Evolutionary conservation across 2,888 invertebrate genomes (phyloP).

Genomic region (Cacoxenus indagator): DNA sequence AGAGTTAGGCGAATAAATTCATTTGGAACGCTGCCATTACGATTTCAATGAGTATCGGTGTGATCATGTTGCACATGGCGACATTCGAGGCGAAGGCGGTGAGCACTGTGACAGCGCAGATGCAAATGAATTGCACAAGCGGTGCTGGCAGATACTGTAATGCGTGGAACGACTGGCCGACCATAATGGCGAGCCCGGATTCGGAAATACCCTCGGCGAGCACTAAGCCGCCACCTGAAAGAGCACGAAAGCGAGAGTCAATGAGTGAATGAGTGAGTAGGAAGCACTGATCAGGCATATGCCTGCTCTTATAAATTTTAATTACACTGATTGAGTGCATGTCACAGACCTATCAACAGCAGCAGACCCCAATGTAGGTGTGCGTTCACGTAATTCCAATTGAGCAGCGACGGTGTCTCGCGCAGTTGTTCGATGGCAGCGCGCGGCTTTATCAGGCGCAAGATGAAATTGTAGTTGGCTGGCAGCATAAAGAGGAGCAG

Average conservation of each 20-base stretch:
- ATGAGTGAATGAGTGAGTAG: neutral
- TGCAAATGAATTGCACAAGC: slow-evolving; percentile 78
- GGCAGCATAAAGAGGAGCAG: slow-evolving; percentile 85
- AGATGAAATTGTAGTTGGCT: slow-evolving; percentile 78
- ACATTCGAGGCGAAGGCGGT: slow-evolving; percentile 82
- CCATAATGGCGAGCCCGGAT: slow-evolving; percentile 80
- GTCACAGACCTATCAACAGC: slow-evolving; percentile 76
- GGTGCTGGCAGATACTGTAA: slow-evolving; percentile 75
- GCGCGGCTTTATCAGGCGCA: slow-evolving; percentile 68
- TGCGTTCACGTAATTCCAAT: slow-evolving; percentile 83
- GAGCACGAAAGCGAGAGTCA: neutral
- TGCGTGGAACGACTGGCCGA: slow-evolving; percentile 78
- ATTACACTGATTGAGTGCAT: neutral
- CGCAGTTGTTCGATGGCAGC: neutral
- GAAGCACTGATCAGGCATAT: neutral
- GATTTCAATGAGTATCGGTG: slow-evolving; percentile 83
- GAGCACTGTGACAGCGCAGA: slow-evolving; percentile 67
- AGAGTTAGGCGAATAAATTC: neutral
- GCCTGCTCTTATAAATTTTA: neutral
- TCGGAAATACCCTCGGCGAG: slow-evolving; percentile 85
- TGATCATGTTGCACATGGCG: slow-evolving; percentile 84
- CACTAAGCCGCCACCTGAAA: slow-evolving; percentile 85
- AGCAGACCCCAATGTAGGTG: slow-evolving; percentile 90
- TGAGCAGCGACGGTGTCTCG: slow-evolving; percentile 77
- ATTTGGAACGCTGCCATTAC: slow-evolving; percentile 50